These are phyloP conservation scores for Fregata magnificens DNA, from an alignment of 2,113 vertebrate species.

Conservation along the genomic window DNA sequence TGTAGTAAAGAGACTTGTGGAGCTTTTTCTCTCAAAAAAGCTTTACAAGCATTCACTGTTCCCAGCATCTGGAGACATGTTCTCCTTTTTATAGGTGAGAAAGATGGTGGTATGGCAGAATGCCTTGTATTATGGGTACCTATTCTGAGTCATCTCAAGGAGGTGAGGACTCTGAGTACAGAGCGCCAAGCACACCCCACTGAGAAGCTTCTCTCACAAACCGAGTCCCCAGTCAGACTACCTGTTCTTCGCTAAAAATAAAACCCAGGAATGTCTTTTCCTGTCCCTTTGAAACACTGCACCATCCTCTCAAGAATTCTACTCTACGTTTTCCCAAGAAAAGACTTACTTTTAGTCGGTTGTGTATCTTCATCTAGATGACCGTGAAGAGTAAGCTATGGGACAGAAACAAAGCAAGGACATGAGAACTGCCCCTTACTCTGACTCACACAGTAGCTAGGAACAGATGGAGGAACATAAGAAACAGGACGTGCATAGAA, in stretches of 20 bases:
- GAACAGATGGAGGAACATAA: background rate
- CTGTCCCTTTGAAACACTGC: background rate
- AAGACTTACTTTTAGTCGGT: conserved; percentile 61
- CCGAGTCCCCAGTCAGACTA: background rate
- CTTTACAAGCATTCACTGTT: background rate
- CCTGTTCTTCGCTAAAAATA: background rate
- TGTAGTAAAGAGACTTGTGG: background rate
- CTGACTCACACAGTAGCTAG: background rate
- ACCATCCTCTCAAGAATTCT: background rate
- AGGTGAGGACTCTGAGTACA: too few species aligned
- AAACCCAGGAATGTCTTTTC: background rate
- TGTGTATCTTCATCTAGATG: conserved; percentile 59
- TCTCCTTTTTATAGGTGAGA: background rate
- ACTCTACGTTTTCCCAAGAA: background rate
- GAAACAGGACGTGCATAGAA: background rate
- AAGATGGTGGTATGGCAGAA: background rate
- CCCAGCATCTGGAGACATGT: background rate
- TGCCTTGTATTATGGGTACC: background rate
- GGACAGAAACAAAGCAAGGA: conserved; percentile 4
- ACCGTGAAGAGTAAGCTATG: conserved; percentile 56
- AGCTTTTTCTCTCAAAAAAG: background rate
- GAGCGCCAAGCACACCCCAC: background rate
- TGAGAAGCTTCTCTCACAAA: background rate
- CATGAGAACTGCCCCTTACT: background rate
- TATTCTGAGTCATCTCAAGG: background rate